Base-by-base conservation (phyloP, 2,888 invertebrate species). In the Scaptomyza parva region DNA sequence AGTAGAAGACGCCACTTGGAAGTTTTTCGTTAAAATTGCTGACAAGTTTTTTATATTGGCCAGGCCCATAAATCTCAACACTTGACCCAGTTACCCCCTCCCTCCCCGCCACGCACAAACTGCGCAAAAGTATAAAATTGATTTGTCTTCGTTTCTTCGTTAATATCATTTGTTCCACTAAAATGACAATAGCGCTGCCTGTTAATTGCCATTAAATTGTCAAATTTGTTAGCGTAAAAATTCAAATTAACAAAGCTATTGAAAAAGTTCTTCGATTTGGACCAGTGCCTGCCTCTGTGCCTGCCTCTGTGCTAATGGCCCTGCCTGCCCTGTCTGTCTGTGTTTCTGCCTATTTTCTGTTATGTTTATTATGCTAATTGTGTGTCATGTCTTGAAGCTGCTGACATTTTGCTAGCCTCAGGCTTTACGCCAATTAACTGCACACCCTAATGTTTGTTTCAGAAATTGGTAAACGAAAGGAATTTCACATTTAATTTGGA, bases 201-300 rank as follows among this genome's bases (percentile, higher is more conserved):
- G 57, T 71, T 81, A 86, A 81, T 81, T 84, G 73, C 67, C 66
- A 51, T 59, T 24, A 67, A 80, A 76, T 61, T 70, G 69, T 28
- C 52, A 53, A 70, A 77, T 83, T 76, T 70, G 68, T 58, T 44
- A 63, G 47, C 81, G 71, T 55, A 74, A 59, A 74, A 76, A 59
- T 60, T 72, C 63, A 60, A 85, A 86, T 86, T 84, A 76, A 57
- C 45, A 50, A 48, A 50, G 50, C 69, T 48, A 67, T 77, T 74
- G 74, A 60, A 59, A 71, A 78, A 66, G 52, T 50, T 65, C 45
- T 67, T 67, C 53, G 67, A 64, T 70, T 54, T 33, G 39, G 50
- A 41, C 52, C 7, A 20, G 14, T 35, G 51, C 50, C 14, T 51
- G 41, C 51, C 41, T 54, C 5, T 11, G 26, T 40, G 43, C 45